A percentile compares a stretch with the other conserved stretches of the same genome.
These are phyloP conservation scores for Aradus depressus DNA, from an alignment of 2,888 invertebrate genomes.

Conservation along the genomic window DNA sequence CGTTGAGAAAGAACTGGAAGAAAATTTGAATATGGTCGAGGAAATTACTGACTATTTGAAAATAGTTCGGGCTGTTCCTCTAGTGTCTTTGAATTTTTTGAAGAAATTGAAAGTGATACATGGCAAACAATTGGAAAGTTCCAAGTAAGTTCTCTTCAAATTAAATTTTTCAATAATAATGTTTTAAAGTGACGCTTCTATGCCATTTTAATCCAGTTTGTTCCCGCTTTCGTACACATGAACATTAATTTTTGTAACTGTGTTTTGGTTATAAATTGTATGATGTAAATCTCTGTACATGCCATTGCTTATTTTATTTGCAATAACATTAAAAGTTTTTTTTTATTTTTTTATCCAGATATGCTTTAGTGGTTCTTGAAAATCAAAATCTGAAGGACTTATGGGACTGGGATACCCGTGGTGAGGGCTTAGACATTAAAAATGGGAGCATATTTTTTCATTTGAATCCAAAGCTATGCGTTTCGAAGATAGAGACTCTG, in stretches of 20 bases:
- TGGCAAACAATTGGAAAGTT: slow-evolving; percentile 44
- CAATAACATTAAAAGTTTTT: neutral
- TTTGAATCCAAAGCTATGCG: slow-evolving; percentile 82
- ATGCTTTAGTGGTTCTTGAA: slow-evolving; percentile 56
- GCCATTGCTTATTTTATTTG: too few relatives aligned
- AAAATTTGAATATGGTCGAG: slow-evolving; percentile 66
- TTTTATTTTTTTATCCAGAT: slow-evolving; percentile 38
- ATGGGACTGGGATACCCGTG: slow-evolving; percentile 48
- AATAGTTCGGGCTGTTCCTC: slow-evolving; percentile 70
- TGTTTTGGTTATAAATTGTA: too few relatives aligned
- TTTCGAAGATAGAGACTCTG: slow-evolving; percentile 58
- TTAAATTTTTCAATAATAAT: too few relatives aligned
- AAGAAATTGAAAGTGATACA: slow-evolving; percentile 57
- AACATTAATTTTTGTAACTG: too few relatives aligned
- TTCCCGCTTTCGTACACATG: too few relatives aligned
- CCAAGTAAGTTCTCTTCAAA: slow-evolving; percentile 36
- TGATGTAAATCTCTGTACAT: too few relatives aligned
- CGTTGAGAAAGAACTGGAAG: slow-evolving; percentile 63
- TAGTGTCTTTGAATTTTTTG: slow-evolving; percentile 77
- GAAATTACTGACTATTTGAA: slow-evolving; percentile 74
- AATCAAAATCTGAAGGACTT: slow-evolving; percentile 63
- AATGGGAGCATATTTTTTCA: slow-evolving; percentile 72
- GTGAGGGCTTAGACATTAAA: slow-evolving; percentile 47
- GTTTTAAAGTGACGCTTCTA: too few relatives aligned
- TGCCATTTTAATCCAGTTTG: too few relatives aligned